A percentile compares a stretch with the other conserved stretches of the same genome.
Conservation (phyloP, 2,113 vertebrate genomes). For the Lampris incognitus region DNA sequence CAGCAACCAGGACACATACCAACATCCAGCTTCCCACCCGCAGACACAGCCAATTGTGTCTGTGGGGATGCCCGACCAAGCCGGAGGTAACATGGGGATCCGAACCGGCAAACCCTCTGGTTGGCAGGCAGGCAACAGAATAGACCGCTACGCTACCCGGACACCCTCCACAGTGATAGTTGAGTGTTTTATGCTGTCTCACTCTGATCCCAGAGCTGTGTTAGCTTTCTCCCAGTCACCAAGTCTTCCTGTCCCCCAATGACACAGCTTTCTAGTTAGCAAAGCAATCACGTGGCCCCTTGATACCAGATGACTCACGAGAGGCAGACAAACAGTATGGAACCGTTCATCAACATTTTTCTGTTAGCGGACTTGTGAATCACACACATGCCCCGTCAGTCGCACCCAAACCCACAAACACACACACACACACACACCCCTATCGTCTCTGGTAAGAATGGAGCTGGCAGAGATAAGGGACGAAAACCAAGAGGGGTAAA, state of each 20-base stretch:
- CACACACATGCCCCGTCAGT: slow-evolving; percentile 10
- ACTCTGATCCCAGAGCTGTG: slow-evolving; percentile 7
- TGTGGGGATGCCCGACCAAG: too few relatives aligned
- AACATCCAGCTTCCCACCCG: too few relatives aligned
- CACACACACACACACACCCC: slow-evolving; percentile 12
- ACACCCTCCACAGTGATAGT: too few relatives aligned
- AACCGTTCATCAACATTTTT: slow-evolving; percentile 9
- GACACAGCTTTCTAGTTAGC: slow-evolving; percentile 43
- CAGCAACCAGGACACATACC: too few relatives aligned
- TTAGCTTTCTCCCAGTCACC: slow-evolving; percentile 52
- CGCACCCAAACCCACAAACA: slow-evolving; percentile 17
- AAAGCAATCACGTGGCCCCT: slow-evolving; percentile 25
- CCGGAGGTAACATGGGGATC: too few relatives aligned
- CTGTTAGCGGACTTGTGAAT: slow-evolving; percentile 37
- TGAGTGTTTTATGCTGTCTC: slow-evolving; percentile 9
- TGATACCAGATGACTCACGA: slow-evolving; percentile 58
- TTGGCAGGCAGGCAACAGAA: too few relatives aligned
- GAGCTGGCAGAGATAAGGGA: slow-evolving; percentile 18
- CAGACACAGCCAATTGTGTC: too few relatives aligned
- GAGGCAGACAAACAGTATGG: slow-evolving; percentile 8
- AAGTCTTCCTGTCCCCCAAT: slow-evolving; percentile 44
- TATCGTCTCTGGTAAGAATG: slow-evolving; percentile 3
- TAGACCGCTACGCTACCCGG: too few relatives aligned
- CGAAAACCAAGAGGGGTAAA: slow-evolving; percentile 26
- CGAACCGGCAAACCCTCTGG: too few relatives aligned